phyloP scores from a whole-genome alignment of 2,113 vertebrate species.

The Rhynchomys soricoides region DNA sequence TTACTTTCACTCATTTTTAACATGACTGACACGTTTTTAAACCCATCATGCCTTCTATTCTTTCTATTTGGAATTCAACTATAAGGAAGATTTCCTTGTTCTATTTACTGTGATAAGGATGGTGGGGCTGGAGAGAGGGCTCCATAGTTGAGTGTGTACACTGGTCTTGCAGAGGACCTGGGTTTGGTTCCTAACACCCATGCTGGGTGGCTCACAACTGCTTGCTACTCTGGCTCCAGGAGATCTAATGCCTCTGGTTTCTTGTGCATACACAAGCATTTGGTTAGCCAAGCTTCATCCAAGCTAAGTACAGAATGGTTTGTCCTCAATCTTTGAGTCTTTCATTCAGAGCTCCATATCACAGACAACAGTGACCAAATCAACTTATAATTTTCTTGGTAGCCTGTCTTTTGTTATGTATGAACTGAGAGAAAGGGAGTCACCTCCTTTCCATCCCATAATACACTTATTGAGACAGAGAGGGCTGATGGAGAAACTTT shows the following conservation, averaged over 20 bases:
- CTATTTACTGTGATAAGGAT: background rate
- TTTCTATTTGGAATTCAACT: constrained; percentile 11
- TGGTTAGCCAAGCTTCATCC: background rate
- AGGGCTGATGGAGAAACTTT: background rate
- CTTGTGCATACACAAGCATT: background rate
- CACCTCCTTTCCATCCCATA: rapidly evolving
- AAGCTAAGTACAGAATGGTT: background rate
- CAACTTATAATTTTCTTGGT: background rate
- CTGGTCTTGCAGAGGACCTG: background rate
- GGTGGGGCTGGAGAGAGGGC: background rate
- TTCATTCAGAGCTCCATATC: background rate
- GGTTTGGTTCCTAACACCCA: background rate
- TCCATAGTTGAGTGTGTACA: background rate
- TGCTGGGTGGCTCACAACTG: background rate
- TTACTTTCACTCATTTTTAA: background rate
- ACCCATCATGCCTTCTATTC: background rate
- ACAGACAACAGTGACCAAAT: background rate
- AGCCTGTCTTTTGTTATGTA: background rate
- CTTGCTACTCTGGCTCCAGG: background rate
- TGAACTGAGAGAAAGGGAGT: background rate
- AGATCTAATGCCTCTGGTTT: background rate
- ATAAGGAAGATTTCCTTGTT: constrained; percentile 14
- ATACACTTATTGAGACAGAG: background rate
- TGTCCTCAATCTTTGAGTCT: background rate
- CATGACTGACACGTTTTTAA: constrained; percentile 5